A percentile compares a stretch with the other conserved stretches of the same genome.
phyloP scores from a whole-genome alignment of 2,797 vertebrate genomes.

The Lerista edwardsae region DNA sequence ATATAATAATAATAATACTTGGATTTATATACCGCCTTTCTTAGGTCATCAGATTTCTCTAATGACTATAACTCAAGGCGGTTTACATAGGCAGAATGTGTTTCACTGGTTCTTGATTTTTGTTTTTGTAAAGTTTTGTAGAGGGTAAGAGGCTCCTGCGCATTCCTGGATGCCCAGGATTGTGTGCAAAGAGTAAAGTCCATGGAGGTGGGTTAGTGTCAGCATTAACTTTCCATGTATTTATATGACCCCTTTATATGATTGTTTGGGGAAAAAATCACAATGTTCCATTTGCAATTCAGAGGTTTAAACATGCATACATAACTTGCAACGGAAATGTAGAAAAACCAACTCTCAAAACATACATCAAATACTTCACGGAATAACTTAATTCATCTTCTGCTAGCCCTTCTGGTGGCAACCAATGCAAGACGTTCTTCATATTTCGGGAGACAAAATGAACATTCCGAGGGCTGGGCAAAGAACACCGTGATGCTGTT shows the following conservation, averaged over 20 bases:
- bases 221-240: not conserved
- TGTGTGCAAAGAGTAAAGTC: not conserved
- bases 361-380: conserved; percentile 80
- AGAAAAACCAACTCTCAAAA: conserved; percentile 42
- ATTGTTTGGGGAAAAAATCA: not conserved
- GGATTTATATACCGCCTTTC: too few relatives aligned
- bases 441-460: conserved; percentile 77
- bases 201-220: not conserved
- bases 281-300: not conserved
- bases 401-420: conserved; percentile 63
- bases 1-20: too few relatives aligned
- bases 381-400: conserved; percentile 66
- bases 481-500: conserved; percentile 69
- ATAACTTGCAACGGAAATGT: not conserved
- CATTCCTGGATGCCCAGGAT: not conserved
- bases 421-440: conserved; percentile 79
- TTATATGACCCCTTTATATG: not conserved
- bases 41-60: too few relatives aligned
- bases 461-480: conserved; percentile 74
- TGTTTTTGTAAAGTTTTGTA: too few relatives aligned
- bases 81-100: too few relatives aligned
- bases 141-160: not conserved
- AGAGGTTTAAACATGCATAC: not conserved
- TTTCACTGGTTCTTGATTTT: too few relatives aligned
- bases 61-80: too few relatives aligned